Evolutionary conservation across 2,113 vertebrate genomes (phyloP), one percentile per base, ranked within the genome.

Genomic region (Zeus faber): DNA sequence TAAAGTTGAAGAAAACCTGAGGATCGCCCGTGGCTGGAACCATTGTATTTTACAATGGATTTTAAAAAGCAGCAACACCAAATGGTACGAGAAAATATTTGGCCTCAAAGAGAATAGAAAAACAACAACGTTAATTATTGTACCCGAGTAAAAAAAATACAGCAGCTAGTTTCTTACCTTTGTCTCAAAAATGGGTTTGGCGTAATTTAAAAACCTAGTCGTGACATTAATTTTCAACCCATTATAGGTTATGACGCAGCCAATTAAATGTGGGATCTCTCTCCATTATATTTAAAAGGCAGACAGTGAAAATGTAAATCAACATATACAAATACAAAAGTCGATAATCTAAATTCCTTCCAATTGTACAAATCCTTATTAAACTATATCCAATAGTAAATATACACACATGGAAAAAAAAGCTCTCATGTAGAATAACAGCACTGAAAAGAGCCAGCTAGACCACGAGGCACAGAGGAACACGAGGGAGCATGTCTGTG

Each of bases 131-230:
- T 27, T 49, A 3, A 13, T 13, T 35, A 13, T 37, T 37, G 8
- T 50, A 58, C 78, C 78, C 69, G 78, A 79, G 76, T 68, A 47
- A 57, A 0, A 52, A 4, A 6, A 35, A 22, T 50, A 44, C 17
- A 47, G 37, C 48, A 60, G 49, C 37, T 33, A n/a, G n/a, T n/a
- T n/a, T n/a, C n/a, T n/a, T n/a, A n/a, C n/a, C 17, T 8, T 26
- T 39, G 9, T 31, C 9, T 40, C 3, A 26, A 37, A 62, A 54
- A 58, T 27, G 1, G n/a, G 16, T 17, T 22, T 1, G 8, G 18
- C 20, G 40, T 33, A 20, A 29, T 22, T 54, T 62, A 58, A 67
- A 67, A 58, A 18, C 48, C 11, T 46, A 27, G 27, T 62, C 11
- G 1, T 50, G 49, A 13, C 4, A 41, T 55, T 21, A 52, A 62